These are phyloP conservation scores for Alectura lathami DNA, from an alignment of 2,113 vertebrate genomes.

Conservation along the genomic window DNA sequence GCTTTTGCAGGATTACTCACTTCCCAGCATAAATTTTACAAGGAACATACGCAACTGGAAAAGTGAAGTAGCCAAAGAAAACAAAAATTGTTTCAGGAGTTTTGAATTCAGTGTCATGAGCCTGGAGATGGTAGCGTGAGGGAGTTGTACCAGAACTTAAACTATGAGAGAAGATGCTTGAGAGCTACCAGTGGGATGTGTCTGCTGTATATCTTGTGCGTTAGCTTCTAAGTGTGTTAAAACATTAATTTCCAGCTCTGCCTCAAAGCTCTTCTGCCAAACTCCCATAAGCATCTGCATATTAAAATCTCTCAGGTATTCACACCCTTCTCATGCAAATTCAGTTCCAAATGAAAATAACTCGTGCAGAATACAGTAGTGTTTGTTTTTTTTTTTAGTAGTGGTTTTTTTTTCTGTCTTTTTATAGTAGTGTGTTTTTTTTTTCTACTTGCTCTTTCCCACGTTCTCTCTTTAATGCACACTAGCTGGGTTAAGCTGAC, in stretches of 20 bases:
- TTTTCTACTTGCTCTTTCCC: neutral
- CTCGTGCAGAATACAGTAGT: neutral
- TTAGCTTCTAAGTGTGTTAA: neutral
- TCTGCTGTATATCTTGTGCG: neutral
- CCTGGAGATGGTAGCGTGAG: neutral
- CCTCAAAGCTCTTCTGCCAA: neutral
- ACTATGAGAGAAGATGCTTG: accelerated
- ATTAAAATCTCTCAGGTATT: neutral
- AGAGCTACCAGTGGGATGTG: neutral
- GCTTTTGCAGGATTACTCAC: neutral
- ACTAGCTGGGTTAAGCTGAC: neutral
- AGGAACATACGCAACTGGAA: neutral
- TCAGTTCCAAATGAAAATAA: neutral
- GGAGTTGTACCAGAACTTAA: neutral
- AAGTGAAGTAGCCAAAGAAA: neutral
- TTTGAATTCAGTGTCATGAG: neutral
- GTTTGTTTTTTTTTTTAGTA: neutral
- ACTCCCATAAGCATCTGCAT: neutral
- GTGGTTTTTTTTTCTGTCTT: neutral
- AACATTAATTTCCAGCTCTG: neutral
- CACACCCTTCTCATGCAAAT: neutral
- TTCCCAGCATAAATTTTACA: neutral
- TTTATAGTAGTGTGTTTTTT: neutral
- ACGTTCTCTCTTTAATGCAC: neutral
- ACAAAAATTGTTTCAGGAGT: neutral